Percentiles rank a stretch among this genome's conserved stretches.
These are phyloP conservation scores for Melanogrammus aeglefinus DNA, from an alignment of 2,797 vertebrate species.

Conservation along the genomic window DNA sequence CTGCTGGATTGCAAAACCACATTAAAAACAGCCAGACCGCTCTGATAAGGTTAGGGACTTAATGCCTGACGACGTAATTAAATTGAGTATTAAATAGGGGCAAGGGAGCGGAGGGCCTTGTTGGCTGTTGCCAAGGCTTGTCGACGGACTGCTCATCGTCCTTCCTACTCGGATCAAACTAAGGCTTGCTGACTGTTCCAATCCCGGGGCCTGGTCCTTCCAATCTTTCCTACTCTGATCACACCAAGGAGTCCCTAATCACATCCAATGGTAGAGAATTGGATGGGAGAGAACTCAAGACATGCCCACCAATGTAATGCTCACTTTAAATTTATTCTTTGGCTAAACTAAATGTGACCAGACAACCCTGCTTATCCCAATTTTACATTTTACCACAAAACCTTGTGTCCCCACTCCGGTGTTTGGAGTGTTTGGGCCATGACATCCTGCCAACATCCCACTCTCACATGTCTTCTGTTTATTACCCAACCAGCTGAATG, in stretches of 20 bases:
- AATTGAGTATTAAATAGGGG: conserved; percentile 62
- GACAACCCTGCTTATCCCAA: background rate
- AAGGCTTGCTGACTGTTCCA: no score
- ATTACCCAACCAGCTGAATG: conserved; percentile 23
- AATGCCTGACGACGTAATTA: conserved; percentile 63
- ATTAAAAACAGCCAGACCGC: conserved; percentile 51
- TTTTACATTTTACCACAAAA: conserved; percentile 13
- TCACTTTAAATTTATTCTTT: no score
- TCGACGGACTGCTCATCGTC: no score
- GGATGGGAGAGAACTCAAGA: background rate
- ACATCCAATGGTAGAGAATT: background rate
- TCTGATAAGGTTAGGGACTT: conserved; percentile 55
- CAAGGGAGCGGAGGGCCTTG: conserved; percentile 29
- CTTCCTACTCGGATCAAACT: no score
- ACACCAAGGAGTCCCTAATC: background rate
- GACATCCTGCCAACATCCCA: conserved; percentile 12
- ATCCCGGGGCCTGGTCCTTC: background rate
- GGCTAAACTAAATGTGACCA: background rate
- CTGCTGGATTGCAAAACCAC: conserved; percentile 49
- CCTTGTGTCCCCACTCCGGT: background rate
- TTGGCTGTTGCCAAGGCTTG: background rate
- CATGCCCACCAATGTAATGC: no score
- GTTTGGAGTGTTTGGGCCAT: conserved; percentile 14
- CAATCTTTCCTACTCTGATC: conserved; percentile 27
- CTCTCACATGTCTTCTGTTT: conserved; percentile 30